Conservation (phyloP, 2,888 invertebrate genomes). For the Synergus japonicus region DNA sequence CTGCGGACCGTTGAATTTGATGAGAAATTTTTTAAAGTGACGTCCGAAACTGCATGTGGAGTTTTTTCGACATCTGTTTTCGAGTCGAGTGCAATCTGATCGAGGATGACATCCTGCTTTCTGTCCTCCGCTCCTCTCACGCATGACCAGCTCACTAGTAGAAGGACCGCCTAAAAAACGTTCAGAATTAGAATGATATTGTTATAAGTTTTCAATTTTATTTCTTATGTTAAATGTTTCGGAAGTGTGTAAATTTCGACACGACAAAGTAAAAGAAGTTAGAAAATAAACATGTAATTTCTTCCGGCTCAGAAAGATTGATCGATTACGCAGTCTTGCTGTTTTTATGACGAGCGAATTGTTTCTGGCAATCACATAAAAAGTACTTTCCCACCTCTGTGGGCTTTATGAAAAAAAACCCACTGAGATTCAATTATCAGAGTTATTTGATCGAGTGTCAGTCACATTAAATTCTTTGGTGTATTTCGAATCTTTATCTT, state of each 20-base stretch:
- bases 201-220: not conserved
- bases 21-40: conserved; percentile 37
- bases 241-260: not conserved
- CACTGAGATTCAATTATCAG: not conserved
- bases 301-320: not conserved
- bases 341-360: not conserved
- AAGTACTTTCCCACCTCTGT: not conserved
- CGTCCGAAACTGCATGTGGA: conserved; percentile 30
- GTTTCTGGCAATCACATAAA: not conserved
- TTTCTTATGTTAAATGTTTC: too few relatives aligned
- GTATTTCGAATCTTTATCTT: not conserved
- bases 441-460: not conserved
- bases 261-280: not conserved
- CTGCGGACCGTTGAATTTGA: conserved; percentile 43
- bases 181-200: conserved; percentile 7
- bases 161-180: conserved; percentile 65
- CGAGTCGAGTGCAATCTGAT: conserved; percentile 71
- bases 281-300: not conserved
- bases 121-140: conserved; percentile 54
- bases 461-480: not conserved
- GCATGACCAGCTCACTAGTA: conserved; percentile 68
- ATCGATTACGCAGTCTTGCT: not conserved
- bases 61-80: conserved; percentile 51
- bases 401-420: not conserved
- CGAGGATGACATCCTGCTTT: conserved; percentile 60